Base-by-base conservation (phyloP, 2,797 vertebrate genomes). In the Pseudochirops cupreus region DNA sequence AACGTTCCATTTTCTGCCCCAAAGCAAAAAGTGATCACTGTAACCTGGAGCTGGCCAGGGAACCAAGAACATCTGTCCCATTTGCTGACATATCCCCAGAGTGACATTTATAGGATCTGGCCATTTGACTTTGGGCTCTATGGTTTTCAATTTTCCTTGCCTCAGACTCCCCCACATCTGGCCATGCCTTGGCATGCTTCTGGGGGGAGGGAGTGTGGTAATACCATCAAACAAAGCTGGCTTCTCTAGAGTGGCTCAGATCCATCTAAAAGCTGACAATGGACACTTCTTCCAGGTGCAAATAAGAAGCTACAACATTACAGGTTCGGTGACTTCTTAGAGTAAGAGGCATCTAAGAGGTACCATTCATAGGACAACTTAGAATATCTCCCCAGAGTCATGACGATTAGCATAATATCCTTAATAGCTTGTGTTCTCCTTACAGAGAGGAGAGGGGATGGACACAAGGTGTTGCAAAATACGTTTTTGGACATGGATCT, bases 1-100 rank as follows among this genome's bases (percentile, higher is more conserved):
- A 99, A 93, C 18, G 53, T 98, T 57, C 99, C 98, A 0, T 95
- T 98, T 93, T 97, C 99, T 99, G 97, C 5, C 92, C 91, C 95
- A 0, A n/a, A 31, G n/a, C 28, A 57, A 95, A 21, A 97, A 0
- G 29, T 92, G 28, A 58, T 21, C 5, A 0, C 59, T 90, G 95
- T 93, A 90, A 95, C 24, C 21, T n/a, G 53, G 56, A 55, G 96
- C 29, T 59, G 16, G 55, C 53, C 24, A 46, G 3, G 74, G 21
- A 82, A 46, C 21, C 39, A 26, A 46, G n/a, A 5, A 46, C 24
- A 24, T 54, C 53, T 54, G 53, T 26, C 55, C 55, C 93, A 74
- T 14, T 24, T 31, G 52, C 55, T 46, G 93, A 24, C 24, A 16
- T 2, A 11, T 56, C 52, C 53, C 74, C 87, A 92, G n/a, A 50